These are phyloP conservation scores for Zosterops japonicus DNA, from an alignment of 2,113 vertebrate genomes.

Conservation along the genomic window DNA sequence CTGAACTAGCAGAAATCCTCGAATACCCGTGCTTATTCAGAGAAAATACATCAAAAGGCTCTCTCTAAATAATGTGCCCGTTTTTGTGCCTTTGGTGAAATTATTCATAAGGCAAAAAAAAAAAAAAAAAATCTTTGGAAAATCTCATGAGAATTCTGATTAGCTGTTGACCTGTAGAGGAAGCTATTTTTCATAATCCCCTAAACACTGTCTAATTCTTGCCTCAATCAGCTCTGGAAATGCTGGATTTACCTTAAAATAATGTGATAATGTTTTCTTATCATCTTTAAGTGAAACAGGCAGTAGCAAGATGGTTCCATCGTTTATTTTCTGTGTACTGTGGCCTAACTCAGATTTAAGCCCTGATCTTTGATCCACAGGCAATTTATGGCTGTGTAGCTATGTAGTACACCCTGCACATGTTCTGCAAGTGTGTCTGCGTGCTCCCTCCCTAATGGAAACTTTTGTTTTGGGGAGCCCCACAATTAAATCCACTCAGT, in stretches of 20 bases:
- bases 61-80: conserved; percentile 94
- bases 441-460: background rate
- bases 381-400: conserved; percentile 64
- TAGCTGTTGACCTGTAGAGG: conserved; percentile 98
- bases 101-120: conserved; percentile 93
- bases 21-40: conserved; percentile 93
- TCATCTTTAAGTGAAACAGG: conserved; percentile 77
- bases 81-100: conserved; percentile 97
- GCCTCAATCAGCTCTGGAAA: conserved; percentile 81
- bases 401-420: background rate
- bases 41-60: conserved; percentile 97
- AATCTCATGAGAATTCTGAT: conserved; percentile 97
- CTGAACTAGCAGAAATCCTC: conserved; percentile 95
- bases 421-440: background rate
- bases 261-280: conserved; percentile 85
- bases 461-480: background rate
- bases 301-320: conserved; percentile 75
- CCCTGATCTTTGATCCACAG: conserved; percentile 74
- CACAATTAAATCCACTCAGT: background rate
- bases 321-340: conserved; percentile 73
- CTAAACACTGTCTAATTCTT: conserved; percentile 90
- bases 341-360: conserved; percentile 67
- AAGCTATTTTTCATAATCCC: conserved; percentile 90
- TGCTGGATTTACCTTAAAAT: conserved; percentile 85
- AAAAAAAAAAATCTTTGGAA: conserved; percentile 86